Evolutionary conservation across 1,140 invertebrate genomes (phyloP), one percentile per base, ranked within the genome.

Genomic region (Zaprionus ghesquierei): DNA sequence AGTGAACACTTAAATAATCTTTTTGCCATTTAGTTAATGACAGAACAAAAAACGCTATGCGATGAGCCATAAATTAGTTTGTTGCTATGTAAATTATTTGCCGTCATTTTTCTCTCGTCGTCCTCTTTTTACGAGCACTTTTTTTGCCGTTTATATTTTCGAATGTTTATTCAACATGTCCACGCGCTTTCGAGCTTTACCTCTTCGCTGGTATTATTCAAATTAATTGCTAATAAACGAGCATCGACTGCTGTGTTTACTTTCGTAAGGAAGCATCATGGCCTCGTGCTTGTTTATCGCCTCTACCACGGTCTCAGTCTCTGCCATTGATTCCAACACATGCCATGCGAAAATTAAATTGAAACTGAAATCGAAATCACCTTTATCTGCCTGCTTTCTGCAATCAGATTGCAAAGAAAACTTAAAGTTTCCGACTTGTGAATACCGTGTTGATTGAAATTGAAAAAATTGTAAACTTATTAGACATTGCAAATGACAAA

Each of bases 171-270:
- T 69, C 60, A 76, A 50, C 58, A 62, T 73, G 70, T 73, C 82
- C 82, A 87, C 78, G 71, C 64, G 78, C 38, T 69, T 49, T 65
- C 54, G 35, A 65, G 49, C 65, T 81, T 69, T 84, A 74, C 72
- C 70, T 71, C 69, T 79, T 31, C 58, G 49, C 63, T 46, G 54
- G 72, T 76, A 69, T 76, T 86, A 87, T 84, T 79, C 69, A 89
- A 84, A 87, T 89, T 87, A 87, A 89, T 87, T 87, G 80, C 66
- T 72, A 74, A 80, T 82, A 82, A 84, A 89, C 76, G 58, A 65
- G 54, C 79, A 69, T 50, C 65, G 54, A 50, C 64, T 89, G n/a
- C n/a, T n/a, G n/a, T n/a, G 85, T 89, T 89, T 87, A 89, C 66
- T 69, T 68, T 58, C 68, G 55, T 53, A 66, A 65, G 68, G 75